Evolutionary conservation across 2,797 vertebrate species (phyloP), one percentile per base, ranked within the genome.

Genomic region (Spinus pinus): DNA sequence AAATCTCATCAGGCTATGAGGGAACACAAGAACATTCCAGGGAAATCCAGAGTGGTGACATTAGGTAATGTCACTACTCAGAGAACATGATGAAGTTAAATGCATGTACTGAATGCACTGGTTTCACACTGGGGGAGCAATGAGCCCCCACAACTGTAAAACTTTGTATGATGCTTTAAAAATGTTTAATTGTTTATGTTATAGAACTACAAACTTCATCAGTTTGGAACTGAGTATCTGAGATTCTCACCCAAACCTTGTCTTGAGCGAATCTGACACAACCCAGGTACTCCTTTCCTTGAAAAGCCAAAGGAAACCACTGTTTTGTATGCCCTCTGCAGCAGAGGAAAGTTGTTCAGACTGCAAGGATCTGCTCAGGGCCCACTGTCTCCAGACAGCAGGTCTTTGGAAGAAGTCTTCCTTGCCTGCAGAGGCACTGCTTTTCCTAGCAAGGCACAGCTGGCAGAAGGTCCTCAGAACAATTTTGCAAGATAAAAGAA

Each of bases 11-110:
- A 44, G 75, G 42, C 64, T 81, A 30, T 18, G 21, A 64, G 53
- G 57, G 86, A 94, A 57, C n/a, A 49, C 37, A 73, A 78, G 56
- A 81, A 35, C 72, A 78, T 65, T 90, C 74, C 72, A 70, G 79
- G 42, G 62, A 72, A 91, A 77, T 73, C 64, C 70, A 94, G 81
- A 88, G 53, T 3, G 2, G 50, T 88, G 81, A 80, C 78, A 80
- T 82, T 77, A 91, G 53, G 41, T 85, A 56, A 89, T 89, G 49
- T n/a, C 69, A 51, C 60, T 73, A 5, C 49, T 82, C 54, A 82
- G 74, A 92, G 71, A 75, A 58, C 19, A 21, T 1, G 21, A 81
- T 30, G 54, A 92, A 56, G 66, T 81, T n/a, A 82, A 81, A 91
- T 46, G n/a, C 15, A 10, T 6, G 11, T 25, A 37, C 33, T 60